phyloP scores from a whole-genome alignment of 2,888 invertebrate genomes.

The Syritta pipiens region DNA sequence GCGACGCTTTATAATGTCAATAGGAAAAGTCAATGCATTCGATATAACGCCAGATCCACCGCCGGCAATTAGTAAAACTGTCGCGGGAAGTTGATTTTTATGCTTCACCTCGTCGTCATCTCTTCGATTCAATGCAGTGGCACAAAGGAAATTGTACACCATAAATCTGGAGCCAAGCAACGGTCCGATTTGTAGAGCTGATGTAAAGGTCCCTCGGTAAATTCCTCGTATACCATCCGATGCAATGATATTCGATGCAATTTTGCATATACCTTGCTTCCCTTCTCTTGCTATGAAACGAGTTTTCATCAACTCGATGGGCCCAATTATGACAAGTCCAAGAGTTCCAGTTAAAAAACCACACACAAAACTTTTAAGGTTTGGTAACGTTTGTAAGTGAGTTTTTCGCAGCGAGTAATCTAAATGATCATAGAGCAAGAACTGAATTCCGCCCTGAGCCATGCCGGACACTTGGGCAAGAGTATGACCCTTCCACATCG shows the following conservation, averaged over 20 bases:
- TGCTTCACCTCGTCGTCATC: neutral
- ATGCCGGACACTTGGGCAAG: constrained; percentile 17
- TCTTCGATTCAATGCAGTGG: neutral
- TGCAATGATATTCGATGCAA: neutral
- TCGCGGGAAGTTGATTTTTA: constrained; percentile 2
- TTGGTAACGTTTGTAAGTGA: neutral
- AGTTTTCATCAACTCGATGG: constrained; percentile 30
- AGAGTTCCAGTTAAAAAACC: constrained; percentile 31
- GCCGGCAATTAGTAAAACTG: constrained; percentile 14
- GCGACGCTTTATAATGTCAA: constrained; percentile 45
- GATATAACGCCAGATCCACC: constrained; percentile 18
- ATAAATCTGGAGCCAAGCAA: constrained; percentile 30
- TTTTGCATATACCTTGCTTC: neutral
- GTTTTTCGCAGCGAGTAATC: neutral
- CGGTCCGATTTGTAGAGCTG: constrained; percentile 22
- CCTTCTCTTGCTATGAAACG: constrained; percentile 1
- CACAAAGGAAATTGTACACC: constrained; percentile 33
- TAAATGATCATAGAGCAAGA: constrained; percentile 25
- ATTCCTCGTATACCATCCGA: constrained; percentile 5
- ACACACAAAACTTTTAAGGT: constrained; percentile 20
- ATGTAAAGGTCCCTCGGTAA: constrained; percentile 18
- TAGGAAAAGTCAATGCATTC: constrained; percentile 16
- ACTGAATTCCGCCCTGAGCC: constrained; percentile 17
- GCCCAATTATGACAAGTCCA: neutral
- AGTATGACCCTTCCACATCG: constrained; percentile 42